A percentile compares a stretch with the other conserved stretches of the same genome.
Conservation (phyloP, 2,888 invertebrate genomes). For the Muschampia plurimacula region DNA sequence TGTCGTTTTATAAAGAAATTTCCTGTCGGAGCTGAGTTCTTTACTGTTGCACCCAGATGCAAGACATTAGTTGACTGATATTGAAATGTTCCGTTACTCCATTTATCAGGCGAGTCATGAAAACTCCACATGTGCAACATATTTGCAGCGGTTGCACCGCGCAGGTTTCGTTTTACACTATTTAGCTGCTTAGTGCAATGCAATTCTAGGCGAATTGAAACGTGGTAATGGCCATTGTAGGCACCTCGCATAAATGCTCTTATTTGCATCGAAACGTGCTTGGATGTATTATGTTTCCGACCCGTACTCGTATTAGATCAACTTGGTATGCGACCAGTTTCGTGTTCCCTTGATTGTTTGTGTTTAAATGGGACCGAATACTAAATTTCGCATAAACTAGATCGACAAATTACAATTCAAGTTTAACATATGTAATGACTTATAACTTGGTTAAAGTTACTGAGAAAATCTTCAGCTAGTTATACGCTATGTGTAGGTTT, state of each 20-base stretch:
- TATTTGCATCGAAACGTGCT: constrained; percentile 78
- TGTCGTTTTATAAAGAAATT: no score
- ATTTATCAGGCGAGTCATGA: constrained; percentile 64
- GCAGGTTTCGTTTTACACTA: constrained; percentile 70
- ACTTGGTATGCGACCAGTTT: constrained; percentile 58
- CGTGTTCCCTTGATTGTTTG: constrained; percentile 51
- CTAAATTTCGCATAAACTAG: constrained; percentile 42
- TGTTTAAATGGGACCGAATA: constrained; percentile 48
- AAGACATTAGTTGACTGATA: constrained; percentile 47
- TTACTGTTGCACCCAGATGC: constrained; percentile 49
- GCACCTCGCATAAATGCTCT: constrained; percentile 71
- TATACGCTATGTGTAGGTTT: neutral
- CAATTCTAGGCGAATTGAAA: constrained; percentile 71
- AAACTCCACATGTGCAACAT: constrained; percentile 70
- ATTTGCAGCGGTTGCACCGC: constrained; percentile 54
- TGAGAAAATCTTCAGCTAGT: neutral
- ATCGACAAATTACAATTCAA: constrained; percentile 1
- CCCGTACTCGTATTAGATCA: constrained; percentile 51
- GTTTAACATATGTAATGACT: neutral
- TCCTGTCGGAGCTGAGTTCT: constrained; percentile 49
- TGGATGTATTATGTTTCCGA: constrained; percentile 62
- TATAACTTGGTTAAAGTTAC: neutral
- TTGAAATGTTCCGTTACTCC: constrained; percentile 57
- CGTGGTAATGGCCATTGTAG: constrained; percentile 78
- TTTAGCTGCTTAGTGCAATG: constrained; percentile 72